Base-by-base conservation (phyloP, 2,797 vertebrate genomes). In the Leontopithecus rosalia region DNA sequence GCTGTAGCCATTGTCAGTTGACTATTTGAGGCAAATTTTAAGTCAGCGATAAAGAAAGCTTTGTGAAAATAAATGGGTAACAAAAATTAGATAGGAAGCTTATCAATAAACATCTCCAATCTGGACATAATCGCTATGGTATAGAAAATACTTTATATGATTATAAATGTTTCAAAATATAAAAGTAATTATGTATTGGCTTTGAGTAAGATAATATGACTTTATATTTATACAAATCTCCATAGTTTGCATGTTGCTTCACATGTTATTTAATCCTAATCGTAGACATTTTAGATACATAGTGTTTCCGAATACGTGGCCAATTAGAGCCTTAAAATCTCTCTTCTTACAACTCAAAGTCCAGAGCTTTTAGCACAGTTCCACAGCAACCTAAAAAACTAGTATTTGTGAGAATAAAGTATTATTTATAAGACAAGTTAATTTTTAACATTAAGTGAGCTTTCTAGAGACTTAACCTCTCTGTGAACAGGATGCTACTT, bases 21-120 rank as follows among this genome's bases (percentile, higher is more conserved):
- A 98, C 98, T 98, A 98, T 98, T 93, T 97, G 97, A 98, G 96
- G 97, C 92, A 98, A 98, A 99, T 98, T 97, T 98, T 97, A 98
- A 98, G 96, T 72, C 1, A 98, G 96, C 95, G 97, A 92, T 95
- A 98, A 98, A 93, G 97, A 97, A 98, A 97, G 97, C 98, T 64
- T 98, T 98, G 98, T 97, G 98, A 98, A 98, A 98, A 98, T 97
- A 97, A 98, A 98, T 57, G 96, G 93, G 86, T 97, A 95, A 98
- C 46, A 96, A 97, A 98, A 98, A 98, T 98, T 98, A 98, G 98
- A 82, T 90, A 97, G 94, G 95, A 97, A 98, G 95, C 97, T 97
- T 97, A 77, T 83, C 98, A 98, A 97, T 97, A 43, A 98, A 97
- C 96, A 97, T 97, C 73, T 90, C 89, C 81, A 98, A 97, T 98